These are phyloP conservation scores for Scytalopus superciliaris DNA, from an alignment of 2,113 vertebrate genomes.

Conservation along the genomic window DNA sequence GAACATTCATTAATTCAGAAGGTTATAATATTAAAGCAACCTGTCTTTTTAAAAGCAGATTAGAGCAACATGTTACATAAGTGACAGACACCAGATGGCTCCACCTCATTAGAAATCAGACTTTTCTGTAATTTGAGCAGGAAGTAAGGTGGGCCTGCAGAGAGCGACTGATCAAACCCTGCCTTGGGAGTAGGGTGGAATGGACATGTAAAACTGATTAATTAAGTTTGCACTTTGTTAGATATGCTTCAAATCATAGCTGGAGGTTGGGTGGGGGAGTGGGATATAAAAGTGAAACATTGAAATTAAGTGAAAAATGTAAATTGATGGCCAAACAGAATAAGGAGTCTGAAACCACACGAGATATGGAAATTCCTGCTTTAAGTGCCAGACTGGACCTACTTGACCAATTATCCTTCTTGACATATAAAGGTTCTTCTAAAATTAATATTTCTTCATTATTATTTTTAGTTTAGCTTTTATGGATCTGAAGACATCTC, in stretches of 20 bases:
- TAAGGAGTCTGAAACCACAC: not conserved
- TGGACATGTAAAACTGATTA: not conserved
- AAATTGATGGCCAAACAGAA: not conserved
- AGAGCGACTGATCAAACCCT: not conserved
- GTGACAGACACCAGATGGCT: conserved; percentile 56
- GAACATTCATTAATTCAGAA: not conserved
- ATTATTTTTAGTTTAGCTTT: not conserved
- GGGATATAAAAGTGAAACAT: not conserved
- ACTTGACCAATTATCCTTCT: not conserved
- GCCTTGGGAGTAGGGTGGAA: not conserved
- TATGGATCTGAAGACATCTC: not conserved
- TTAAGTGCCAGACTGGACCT: not conserved
- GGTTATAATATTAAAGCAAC: not conserved
- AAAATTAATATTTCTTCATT: not conserved
- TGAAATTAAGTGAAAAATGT: not conserved
- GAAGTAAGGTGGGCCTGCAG: not conserved
- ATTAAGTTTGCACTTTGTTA: not conserved
- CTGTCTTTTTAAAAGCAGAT: not conserved
- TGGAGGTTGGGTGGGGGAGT: too few relatives aligned
- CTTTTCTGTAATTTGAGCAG: not conserved
- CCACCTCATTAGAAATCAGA: conserved; percentile 37
- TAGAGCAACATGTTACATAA: not conserved
- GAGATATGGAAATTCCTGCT: not conserved
- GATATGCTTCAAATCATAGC: not conserved
- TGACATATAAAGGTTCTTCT: not conserved